These are phyloP conservation scores for Druon quercuslanigerum DNA, from an alignment of 1,140 invertebrate species.

Conservation along the genomic window DNA sequence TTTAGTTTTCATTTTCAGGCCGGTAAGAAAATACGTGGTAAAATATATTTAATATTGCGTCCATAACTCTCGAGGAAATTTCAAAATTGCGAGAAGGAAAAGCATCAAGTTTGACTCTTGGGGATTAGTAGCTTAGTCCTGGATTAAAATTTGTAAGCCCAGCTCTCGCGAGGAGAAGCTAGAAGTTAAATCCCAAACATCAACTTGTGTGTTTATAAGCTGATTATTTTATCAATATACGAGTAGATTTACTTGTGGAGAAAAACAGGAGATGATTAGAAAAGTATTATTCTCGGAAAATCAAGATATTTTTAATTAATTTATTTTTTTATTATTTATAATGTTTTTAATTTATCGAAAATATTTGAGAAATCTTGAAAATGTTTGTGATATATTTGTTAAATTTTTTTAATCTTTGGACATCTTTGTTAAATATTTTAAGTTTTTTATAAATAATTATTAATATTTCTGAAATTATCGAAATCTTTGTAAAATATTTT, in stretches of 20 bases:
- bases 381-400: too few relatives aligned
- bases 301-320: too few relatives aligned
- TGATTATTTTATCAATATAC: background rate
- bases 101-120: background rate
- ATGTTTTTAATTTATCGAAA: too few relatives aligned
- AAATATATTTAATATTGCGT: conserved; percentile 7
- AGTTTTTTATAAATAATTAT: too few relatives aligned
- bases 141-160: conserved; percentile 26
- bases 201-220: conserved; percentile 1
- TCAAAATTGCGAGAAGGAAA: background rate
- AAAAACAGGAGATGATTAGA: too few relatives aligned
- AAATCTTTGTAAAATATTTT: too few relatives aligned
- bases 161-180: background rate
- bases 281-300: too few relatives aligned
- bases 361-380: too few relatives aligned
- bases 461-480: too few relatives aligned
- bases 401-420: too few relatives aligned
- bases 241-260: background rate
- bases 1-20: background rate
- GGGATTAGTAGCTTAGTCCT: background rate
- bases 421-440: too few relatives aligned
- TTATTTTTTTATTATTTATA: too few relatives aligned
- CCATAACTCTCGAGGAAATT: background rate
- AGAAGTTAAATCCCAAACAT: conserved; percentile 21
- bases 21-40: background rate